A percentile compares a stretch with the other conserved stretches of the same genome.
phyloP scores from a whole-genome alignment of 2,888 invertebrate genomes.

The Thumatha senex region DNA sequence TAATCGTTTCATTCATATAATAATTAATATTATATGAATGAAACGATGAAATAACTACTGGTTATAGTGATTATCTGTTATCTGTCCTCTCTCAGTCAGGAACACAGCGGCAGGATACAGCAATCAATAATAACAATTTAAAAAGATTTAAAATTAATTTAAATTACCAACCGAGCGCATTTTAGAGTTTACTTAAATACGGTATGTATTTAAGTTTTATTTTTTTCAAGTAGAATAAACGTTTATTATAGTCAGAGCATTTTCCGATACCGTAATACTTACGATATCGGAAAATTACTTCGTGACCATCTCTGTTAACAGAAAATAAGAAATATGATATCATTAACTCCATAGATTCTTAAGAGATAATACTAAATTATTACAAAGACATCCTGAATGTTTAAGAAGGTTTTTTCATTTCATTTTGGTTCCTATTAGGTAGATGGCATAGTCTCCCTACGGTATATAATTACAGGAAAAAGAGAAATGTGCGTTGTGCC shows the following conservation, averaged over 20 bases:
- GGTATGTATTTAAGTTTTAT: too few relatives aligned
- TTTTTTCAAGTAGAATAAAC: not conserved
- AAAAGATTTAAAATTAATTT: too few relatives aligned
- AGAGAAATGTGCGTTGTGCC: slow-evolving; percentile 33
- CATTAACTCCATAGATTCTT: slow-evolving; percentile 25
- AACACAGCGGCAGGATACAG: too few relatives aligned
- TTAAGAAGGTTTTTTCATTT: slow-evolving; percentile 42
- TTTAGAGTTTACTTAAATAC: too few relatives aligned
- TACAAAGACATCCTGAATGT: slow-evolving; percentile 37
- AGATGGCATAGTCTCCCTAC: slow-evolving; percentile 36
- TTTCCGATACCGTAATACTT: not conserved
- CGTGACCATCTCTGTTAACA: slow-evolving; percentile 1
- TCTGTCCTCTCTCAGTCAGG: too few relatives aligned
- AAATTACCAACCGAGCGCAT: too few relatives aligned
- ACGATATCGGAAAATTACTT: slow-evolving; percentile 3
- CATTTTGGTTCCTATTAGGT: slow-evolving; percentile 40
- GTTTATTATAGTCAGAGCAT: not conserved
- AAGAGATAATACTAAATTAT: slow-evolving; percentile 38
- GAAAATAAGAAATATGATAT: slow-evolving; percentile 16
- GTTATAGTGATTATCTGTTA: too few relatives aligned
- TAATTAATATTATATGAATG: too few relatives aligned
- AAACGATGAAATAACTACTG: too few relatives aligned
- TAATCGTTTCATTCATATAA: too few relatives aligned
- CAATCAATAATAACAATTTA: too few relatives aligned
- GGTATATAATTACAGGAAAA: slow-evolving; percentile 38